Evolutionary conservation across 2,888 invertebrate species (phyloP).

Genomic region (Anthophora plumipes): DNA sequence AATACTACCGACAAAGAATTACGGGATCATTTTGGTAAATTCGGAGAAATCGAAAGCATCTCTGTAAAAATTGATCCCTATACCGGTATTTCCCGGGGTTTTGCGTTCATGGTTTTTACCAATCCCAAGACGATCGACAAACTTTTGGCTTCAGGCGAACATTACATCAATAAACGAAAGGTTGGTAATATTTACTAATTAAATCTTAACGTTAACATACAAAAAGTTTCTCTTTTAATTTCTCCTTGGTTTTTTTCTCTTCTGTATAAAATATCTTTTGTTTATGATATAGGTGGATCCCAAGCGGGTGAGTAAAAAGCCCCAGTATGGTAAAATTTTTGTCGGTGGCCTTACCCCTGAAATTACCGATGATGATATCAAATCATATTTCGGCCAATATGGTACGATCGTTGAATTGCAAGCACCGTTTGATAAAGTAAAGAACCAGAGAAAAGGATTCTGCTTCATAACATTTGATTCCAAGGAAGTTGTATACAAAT

Average conservation of each 20-base stretch:
- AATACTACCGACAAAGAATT: constrained; percentile 87
- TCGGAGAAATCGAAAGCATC: constrained; percentile 88
- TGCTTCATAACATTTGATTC: constrained; percentile 89
- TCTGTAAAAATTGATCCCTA: constrained; percentile 88
- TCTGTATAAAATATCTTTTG: constrained; percentile 11
- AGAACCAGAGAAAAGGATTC: constrained; percentile 88
- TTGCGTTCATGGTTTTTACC: constrained; percentile 88
- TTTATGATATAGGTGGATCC: constrained; percentile 86
- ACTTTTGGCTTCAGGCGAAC: constrained; percentile 85
- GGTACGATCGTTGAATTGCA: constrained; percentile 88
- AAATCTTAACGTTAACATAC: neutral
- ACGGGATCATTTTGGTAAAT: constrained; percentile 88
- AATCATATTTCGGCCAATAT: constrained; percentile 87
- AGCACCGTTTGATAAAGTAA: constrained; percentile 88
- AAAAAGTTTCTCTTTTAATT: neutral
- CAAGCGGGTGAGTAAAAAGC: constrained; percentile 88
- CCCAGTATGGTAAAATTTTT: constrained; percentile 88
- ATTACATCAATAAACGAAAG: constrained; percentile 88
- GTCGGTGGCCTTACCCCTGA: constrained; percentile 88
- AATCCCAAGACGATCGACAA: constrained; percentile 86
- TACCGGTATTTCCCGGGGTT: constrained; percentile 88
- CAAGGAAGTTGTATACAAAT: constrained; percentile 87
- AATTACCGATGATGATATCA: constrained; percentile 87
- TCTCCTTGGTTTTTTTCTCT: neutral
- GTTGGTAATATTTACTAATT: constrained; percentile 65